A percentile compares a stretch with the other conserved stretches of the same genome.
Evolutionary conservation across 2,797 vertebrate species (phyloP).

Genomic region (Pseudotriccus pelzelni): DNA sequence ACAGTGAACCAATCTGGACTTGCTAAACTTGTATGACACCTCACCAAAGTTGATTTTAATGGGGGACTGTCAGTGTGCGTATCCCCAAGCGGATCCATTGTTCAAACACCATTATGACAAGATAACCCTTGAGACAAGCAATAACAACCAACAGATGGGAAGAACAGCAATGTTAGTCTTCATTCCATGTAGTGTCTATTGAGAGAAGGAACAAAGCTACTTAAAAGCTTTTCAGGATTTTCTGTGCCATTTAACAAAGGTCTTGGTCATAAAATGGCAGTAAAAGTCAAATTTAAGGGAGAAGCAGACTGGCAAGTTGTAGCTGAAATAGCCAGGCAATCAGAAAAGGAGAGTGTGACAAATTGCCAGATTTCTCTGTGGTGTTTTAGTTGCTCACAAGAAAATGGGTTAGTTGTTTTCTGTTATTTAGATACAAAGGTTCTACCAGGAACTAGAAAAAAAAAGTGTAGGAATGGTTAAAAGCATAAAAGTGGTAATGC

Average conservation of each 20-base stretch:
- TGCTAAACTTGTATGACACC: not conserved
- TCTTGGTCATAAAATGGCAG: not conserved
- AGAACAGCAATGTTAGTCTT: slow-evolving; percentile 17
- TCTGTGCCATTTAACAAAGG: not conserved
- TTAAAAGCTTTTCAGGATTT: not conserved
- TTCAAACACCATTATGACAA: not conserved
- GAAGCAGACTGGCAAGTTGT: not conserved
- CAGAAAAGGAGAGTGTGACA: not conserved
- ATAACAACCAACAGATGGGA: slow-evolving; percentile 3
- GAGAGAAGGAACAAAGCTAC: not conserved
- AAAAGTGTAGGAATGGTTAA: not conserved
- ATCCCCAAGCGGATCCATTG: not conserved
- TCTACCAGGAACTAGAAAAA: not conserved
- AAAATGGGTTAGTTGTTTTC: not conserved
- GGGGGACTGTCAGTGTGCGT: not conserved
- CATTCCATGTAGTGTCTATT: not conserved
- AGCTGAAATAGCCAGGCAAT: not conserved
- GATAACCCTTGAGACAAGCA: not conserved
- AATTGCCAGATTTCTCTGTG: not conserved
- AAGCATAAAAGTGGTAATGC: not conserved
- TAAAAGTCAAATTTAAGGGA: not conserved
- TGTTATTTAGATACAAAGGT: not conserved
- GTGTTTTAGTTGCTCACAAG: not conserved
- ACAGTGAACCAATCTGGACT: not conserved
- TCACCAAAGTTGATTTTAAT: not conserved